Evolutionary conservation across 2,888 invertebrate species (phyloP).

Genomic region (Kryphioiulus occultus): DNA sequence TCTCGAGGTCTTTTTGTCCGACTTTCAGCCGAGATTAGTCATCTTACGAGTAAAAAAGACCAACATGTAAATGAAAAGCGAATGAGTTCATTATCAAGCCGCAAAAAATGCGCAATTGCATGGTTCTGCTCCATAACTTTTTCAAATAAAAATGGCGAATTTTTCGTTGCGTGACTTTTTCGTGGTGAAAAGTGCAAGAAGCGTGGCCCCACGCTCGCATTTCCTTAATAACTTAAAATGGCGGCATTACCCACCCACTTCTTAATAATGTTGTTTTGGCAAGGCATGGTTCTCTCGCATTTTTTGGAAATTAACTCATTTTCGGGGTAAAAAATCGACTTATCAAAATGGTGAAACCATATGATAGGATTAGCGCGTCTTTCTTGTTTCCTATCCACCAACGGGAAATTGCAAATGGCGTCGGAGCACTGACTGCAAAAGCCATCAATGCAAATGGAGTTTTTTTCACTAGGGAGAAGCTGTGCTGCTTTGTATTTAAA

Average conservation of each 20-base stretch:
- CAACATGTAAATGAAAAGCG: not conserved
- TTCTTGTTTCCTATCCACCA: not conserved
- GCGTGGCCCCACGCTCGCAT: not conserved
- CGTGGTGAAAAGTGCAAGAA: constrained; percentile 20
- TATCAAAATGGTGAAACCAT: constrained; percentile 5
- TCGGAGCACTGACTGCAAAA: not conserved
- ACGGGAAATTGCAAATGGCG: not conserved
- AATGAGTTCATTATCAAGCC: constrained; percentile 7
- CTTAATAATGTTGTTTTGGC: not conserved
- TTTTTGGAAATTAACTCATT: not conserved
- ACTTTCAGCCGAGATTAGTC: not conserved
- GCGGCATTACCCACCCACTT: not conserved
- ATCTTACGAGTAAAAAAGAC: not conserved
- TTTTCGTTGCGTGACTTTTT: constrained; percentile 29
- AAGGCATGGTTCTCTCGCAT: not conserved
- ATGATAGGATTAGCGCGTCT: not conserved
- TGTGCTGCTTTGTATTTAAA: not conserved
- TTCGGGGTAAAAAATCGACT: not conserved
- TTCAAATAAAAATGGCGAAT: not conserved
- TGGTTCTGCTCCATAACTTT: not conserved
- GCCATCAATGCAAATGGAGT: not conserved
- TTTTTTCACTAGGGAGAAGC: not conserved
- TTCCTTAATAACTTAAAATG: not conserved
- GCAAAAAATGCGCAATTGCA: not conserved
- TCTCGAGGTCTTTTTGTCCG: not conserved